Evolutionary conservation across 92 coral and sea anemone species (phyloP).

Genomic region (Scolanthus callimorphus): DNA sequence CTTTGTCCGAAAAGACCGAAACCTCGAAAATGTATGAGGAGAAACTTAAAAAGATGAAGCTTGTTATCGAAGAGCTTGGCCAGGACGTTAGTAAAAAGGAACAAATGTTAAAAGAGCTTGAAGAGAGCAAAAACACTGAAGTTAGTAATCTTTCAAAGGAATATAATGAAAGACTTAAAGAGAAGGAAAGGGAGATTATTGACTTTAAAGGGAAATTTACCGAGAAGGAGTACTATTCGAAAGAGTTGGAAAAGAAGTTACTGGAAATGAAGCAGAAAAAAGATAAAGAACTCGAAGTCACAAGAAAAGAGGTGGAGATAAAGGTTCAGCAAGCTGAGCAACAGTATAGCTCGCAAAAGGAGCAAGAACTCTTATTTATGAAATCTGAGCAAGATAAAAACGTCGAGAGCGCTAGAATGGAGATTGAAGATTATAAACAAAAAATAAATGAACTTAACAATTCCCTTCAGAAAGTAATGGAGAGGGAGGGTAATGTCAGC

Average conservation of each 20-base stretch:
- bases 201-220: conserved; percentile 80
- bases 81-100: conserved; percentile 56
- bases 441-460: conserved; percentile 56
- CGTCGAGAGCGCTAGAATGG: conserved; percentile 36
- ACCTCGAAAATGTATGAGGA: conserved; percentile 38
- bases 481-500: conserved; percentile 40
- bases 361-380: conserved; percentile 67
- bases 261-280: conserved; percentile 63
- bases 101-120: conserved; percentile 37
- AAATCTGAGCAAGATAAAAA: conserved; percentile 67
- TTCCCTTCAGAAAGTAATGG: conserved; percentile 38
- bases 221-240: conserved; percentile 83
- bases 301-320: conserved; percentile 48
- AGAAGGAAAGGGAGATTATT: conserved; percentile 74
- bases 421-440: conserved; percentile 51
- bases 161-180: conserved; percentile 61
- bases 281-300: conserved; percentile 63
- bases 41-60: conserved; percentile 50
- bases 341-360: conserved; percentile 41
- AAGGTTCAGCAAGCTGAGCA: conserved; percentile 51
- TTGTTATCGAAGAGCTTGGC: conserved; percentile 40
- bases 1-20: conserved; percentile 52
- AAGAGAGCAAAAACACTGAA: conserved; percentile 41
- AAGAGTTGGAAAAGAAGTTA: conserved; percentile 78
- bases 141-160: conserved; percentile 39